phyloP scores from a whole-genome alignment of 2,797 vertebrate genomes.

The Sebastes melanostomus region DNA sequence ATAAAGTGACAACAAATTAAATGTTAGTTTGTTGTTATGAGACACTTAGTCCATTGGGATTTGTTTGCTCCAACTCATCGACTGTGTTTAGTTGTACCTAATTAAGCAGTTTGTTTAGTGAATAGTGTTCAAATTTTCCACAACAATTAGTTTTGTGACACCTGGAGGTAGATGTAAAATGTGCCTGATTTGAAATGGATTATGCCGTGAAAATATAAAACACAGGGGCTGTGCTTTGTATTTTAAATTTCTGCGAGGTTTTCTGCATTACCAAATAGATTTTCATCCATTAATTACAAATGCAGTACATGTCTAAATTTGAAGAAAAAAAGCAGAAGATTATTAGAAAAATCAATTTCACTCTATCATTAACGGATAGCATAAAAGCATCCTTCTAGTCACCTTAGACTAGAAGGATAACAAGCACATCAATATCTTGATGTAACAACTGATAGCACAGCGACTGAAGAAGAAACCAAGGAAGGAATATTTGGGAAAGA shows the following conservation, averaged over 20 bases:
- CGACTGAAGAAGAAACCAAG: not conserved
- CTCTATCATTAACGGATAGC: not conserved
- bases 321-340: not conserved
- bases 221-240: not conserved
- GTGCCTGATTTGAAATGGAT: not conserved
- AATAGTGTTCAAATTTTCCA: conserved; percentile 13
- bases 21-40: conserved; percentile 41
- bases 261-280: not conserved
- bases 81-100: conserved; percentile 26
- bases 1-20: conserved; percentile 51
- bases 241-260: not conserved
- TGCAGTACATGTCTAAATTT: not conserved
- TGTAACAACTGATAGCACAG: not conserved
- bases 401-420: not conserved
- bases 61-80: conserved; percentile 5
- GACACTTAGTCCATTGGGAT: conserved; percentile 10
- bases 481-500: not conserved
- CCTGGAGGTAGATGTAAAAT: not conserved
- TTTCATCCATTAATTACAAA: conserved; percentile 15
- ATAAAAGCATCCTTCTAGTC: not conserved
- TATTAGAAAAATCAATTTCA: not conserved
- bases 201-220: not conserved
- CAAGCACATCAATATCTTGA: not conserved
- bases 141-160: conserved; percentile 5
- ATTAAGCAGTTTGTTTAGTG: conserved; percentile 49